Conservation (phyloP, 2,797 vertebrate species). For the Coluber constrictor region DNA sequence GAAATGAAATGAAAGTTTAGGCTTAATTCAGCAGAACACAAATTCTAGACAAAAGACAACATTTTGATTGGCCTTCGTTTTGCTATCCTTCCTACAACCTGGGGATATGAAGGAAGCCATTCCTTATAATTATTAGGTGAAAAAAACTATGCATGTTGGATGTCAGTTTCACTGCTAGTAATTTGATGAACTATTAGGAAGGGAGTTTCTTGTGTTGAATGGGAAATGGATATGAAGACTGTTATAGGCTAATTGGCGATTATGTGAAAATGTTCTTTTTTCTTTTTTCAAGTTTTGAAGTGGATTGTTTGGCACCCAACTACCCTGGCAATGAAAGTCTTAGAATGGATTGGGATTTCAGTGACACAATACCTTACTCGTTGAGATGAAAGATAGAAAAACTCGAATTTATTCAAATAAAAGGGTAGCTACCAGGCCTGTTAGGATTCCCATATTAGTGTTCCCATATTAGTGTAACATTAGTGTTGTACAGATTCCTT, state of each 20-base stretch:
- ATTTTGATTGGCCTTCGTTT: background rate
- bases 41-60: background rate
- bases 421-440: accelerated
- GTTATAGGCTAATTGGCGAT: background rate
- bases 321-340: background rate
- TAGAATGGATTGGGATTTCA: background rate
- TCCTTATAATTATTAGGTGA: background rate
- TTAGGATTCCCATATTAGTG: accelerated
- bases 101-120: background rate
- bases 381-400: background rate
- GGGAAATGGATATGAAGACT: background rate
- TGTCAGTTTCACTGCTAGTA: background rate
- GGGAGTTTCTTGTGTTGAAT: background rate
- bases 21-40: background rate
- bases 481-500: slow-evolving; percentile 11
- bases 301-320: background rate
- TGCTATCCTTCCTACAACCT: background rate
- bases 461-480: accelerated
- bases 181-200: background rate
- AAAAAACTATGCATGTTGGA: background rate
- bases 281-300: background rate
- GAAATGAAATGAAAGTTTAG: background rate
- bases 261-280: background rate
- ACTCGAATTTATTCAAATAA: background rate
- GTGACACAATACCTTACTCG: background rate